Conservation (phyloP, 2,888 invertebrate species). For the Caenorhabditis sp. region DNA sequence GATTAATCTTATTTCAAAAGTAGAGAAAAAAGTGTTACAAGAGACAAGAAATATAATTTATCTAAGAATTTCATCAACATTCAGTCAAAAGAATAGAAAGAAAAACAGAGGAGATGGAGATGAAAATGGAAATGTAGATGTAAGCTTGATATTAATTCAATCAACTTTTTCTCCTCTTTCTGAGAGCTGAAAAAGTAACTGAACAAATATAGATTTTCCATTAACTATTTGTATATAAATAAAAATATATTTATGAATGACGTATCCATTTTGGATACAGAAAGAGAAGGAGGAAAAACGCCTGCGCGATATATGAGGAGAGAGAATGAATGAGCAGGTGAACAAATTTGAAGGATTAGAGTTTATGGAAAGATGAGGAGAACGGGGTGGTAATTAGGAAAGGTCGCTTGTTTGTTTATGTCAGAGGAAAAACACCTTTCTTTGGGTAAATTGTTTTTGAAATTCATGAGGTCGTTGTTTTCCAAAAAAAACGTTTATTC, state of each 20-base stretch:
- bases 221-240: neutral
- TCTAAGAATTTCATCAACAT: neutral
- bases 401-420: neutral
- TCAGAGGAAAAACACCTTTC: no score
- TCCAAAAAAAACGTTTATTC: no score
- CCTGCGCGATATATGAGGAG: neutral
- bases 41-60: neutral
- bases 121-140: no score
- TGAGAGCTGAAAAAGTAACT: neutral
- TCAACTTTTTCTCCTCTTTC: neutral
- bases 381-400: neutral
- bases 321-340: neutral
- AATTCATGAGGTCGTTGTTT: no score
- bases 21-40: neutral
- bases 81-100: slow-evolving; percentile 7
- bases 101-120: slow-evolving; percentile 9
- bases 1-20: no score
- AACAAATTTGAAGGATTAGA: neutral
- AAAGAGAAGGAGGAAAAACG: slow-evolving; percentile 3
- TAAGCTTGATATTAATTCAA: neutral
- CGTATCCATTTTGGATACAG: neutral
- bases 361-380: neutral
- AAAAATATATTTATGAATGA: neutral
- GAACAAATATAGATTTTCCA: neutral
- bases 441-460: no score